Base-by-base conservation (phyloP, 2,888 invertebrate species). In the Agrilus cyanescens region DNA sequence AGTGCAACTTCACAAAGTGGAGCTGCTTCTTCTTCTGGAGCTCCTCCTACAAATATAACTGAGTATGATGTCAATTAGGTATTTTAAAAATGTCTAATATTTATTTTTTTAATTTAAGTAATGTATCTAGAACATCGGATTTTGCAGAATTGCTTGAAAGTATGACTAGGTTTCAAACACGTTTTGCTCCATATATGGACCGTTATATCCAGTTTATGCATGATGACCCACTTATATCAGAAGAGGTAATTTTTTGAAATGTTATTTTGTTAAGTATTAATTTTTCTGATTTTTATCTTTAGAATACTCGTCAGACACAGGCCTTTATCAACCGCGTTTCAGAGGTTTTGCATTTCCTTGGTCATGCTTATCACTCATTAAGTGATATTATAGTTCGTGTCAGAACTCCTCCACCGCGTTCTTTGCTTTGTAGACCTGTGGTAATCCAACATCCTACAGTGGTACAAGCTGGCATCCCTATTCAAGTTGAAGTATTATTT, bases 351-450 rank as follows among this genome's bases (percentile, higher is more conserved):
- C 95, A 95, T 62, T 83, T 80, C 51, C 71, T 94, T 53, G 80
- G 89, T 2, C 95, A 95, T 59, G 85, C 86, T 2, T 87, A 85
- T 64, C 95, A 95, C 60, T 82, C 85, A 1, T 70, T 90, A 37
- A 91, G 91, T 56, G 94, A 95, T 61, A 75, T 94, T 37, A 82
- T 81, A 62, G 73, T 86, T 37, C 78, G 85, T 56, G 74, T 84
- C 47, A 71, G 74, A 25, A 74, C 75, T 50, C 69, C 75, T 4
- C 76, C 82, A 4, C 85, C 85, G 1, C 71, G 88, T 45, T 73
- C 75, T 46, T 69, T 88, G 33, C 70, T 78, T 39, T 82, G 83
- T 54, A 73, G 81, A 31, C 82, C 83, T n/a, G 77, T 82, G 48
- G 65, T 82, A 29, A 76, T 84, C 29, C 82, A 82, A 54, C 82